These are phyloP conservation scores for Drosophila fulvimacula DNA, from an alignment of 2,888 invertebrate genomes.

Conservation along the genomic window DNA sequence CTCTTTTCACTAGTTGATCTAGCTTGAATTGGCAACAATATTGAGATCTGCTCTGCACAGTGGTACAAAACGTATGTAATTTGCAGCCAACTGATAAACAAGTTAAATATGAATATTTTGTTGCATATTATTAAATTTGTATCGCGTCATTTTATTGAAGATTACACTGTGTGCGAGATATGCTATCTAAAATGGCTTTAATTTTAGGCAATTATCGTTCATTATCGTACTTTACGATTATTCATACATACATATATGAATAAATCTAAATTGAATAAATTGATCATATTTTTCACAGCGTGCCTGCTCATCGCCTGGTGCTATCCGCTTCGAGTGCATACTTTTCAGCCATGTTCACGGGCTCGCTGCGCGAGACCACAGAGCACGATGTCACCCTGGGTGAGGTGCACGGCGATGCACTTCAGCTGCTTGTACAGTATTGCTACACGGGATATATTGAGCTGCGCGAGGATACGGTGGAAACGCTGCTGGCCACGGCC, in stretches of 20 bases:
- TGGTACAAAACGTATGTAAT: slow-evolving; percentile 11
- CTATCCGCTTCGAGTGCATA: slow-evolving; percentile 97
- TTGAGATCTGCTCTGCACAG: slow-evolving; percentile 45
- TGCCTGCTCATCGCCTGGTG: slow-evolving; percentile 94
- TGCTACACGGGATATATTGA: slow-evolving; percentile 94
- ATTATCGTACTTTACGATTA: not conserved
- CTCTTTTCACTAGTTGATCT: too few species aligned
- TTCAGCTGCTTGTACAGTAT: slow-evolving; percentile 93
- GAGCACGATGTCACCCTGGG: slow-evolving; percentile 93
- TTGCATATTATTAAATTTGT: not conserved
- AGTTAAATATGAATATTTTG: not conserved
- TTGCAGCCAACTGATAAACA: not conserved
- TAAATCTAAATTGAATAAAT: too few species aligned
- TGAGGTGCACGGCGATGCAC: slow-evolving; percentile 93
- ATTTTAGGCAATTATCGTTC: slow-evolving; percentile 1
- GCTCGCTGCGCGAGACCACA: slow-evolving; percentile 92
- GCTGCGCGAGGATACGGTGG: slow-evolving; percentile 95
- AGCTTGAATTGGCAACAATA: too few species aligned
- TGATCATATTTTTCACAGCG: slow-evolving; percentile 83
- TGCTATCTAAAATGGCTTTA: not conserved
- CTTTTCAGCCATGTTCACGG: slow-evolving; percentile 98
- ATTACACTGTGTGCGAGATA: not conserved
- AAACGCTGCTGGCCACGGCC: slow-evolving; percentile 94
- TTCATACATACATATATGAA: too few species aligned
- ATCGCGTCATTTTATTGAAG: not conserved